A percentile compares a stretch with the other conserved stretches of the same genome.
phyloP scores from a whole-genome alignment of 2,888 invertebrate species.

The Calameuta idolon region DNA sequence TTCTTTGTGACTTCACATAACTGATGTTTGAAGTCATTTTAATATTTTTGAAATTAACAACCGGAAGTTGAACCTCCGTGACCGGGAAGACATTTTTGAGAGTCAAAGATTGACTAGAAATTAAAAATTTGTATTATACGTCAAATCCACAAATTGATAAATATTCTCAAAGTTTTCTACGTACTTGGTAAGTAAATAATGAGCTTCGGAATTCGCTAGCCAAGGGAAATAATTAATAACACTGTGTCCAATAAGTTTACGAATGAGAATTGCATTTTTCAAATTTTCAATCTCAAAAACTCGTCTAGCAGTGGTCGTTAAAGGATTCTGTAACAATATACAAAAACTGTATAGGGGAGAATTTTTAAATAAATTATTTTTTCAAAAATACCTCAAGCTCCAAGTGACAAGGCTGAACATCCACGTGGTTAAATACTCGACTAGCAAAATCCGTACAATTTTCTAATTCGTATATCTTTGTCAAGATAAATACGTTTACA shows the following conservation, averaged over 20 bases:
- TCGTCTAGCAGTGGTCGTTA: conserved; percentile 41
- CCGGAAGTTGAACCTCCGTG: conserved; percentile 29
- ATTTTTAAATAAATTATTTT: conserved; percentile 4
- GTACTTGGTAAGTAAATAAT: conserved; percentile 63
- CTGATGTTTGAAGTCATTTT: conserved; percentile 44
- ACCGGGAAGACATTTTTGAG: conserved; percentile 44
- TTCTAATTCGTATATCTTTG: conserved; percentile 54
- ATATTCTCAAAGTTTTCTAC: conserved; percentile 15
- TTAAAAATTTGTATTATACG: not conserved
- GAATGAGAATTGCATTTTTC: conserved; percentile 41
- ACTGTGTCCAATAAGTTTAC: conserved; percentile 45
- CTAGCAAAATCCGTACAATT: conserved; percentile 51
- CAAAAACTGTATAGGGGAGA: not conserved
- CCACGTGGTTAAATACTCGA: conserved; percentile 45
- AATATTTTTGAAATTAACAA: conserved; percentile 31
- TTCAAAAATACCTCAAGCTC: conserved; percentile 30
- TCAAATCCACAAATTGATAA: not conserved
- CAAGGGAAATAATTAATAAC: conserved; percentile 55
- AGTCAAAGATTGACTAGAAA: conserved; percentile 59
- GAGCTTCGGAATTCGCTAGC: conserved; percentile 55
- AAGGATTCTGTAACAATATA: conserved; percentile 27
- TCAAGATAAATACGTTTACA: conserved; percentile 43
- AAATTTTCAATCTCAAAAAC: conserved; percentile 41
- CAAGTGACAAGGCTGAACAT: conserved; percentile 37
- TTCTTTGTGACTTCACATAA: conserved; percentile 42